phyloP scores from a whole-genome alignment of 1,140 invertebrate genomes.

The Ostrea edulis region DNA sequence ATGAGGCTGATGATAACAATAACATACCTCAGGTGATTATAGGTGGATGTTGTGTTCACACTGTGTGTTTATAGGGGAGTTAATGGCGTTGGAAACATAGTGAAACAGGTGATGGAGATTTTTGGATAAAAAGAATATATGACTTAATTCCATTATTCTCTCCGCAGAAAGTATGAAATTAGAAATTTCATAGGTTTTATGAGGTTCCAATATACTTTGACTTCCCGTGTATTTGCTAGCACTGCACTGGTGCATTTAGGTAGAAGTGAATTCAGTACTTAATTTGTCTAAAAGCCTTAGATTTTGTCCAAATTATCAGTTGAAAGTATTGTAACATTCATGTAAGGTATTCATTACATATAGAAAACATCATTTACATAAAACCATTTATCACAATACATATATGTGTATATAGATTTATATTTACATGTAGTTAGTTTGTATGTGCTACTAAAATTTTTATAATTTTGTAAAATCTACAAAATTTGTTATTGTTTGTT shows the following conservation, averaged over 20 bases:
- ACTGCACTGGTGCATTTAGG: no score
- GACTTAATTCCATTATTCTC: no score
- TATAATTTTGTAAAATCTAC: not conserved
- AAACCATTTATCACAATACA: not conserved
- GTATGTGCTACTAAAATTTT: not conserved
- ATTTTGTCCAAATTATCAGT: not conserved
- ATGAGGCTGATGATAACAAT: not conserved
- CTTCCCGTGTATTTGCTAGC: no score
- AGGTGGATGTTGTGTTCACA: not conserved
- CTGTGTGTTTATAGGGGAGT: not conserved
- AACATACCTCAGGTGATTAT: not conserved
- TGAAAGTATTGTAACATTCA: not conserved
- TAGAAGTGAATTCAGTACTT: not conserved
- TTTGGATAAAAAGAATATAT: no score
- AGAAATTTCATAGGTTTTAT: no score
- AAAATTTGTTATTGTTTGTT: not conserved
- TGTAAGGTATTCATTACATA: not conserved
- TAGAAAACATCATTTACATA: not conserved
- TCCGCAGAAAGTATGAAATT: no score
- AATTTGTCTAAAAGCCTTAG: not conserved
- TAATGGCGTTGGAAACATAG: not conserved
- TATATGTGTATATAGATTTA: not conserved
- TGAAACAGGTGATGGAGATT: not conserved
- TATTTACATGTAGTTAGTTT: not conserved
- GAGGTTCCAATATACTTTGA: no score